A percentile compares a stretch with the other conserved stretches of the same genome.
Conservation (phyloP, 2,888 invertebrate species). For the Apamea anceps region DNA sequence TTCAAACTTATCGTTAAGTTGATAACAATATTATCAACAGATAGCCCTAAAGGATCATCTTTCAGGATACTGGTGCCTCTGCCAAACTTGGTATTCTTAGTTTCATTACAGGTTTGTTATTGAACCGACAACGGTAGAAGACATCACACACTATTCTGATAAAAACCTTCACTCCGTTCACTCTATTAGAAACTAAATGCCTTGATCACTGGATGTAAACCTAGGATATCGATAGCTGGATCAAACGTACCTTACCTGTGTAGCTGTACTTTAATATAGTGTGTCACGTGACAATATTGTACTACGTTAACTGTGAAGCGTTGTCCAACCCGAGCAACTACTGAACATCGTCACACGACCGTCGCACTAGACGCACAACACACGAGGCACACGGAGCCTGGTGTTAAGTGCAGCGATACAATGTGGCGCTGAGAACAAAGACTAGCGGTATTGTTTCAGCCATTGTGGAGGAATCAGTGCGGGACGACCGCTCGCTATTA, state of each 20-base stretch:
- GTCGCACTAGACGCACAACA: background rate
- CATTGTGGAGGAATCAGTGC: background rate
- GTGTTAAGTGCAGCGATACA: background rate
- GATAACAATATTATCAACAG: too few relatives aligned
- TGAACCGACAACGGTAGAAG: background rate
- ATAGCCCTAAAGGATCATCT: background rate
- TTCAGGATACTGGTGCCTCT: background rate
- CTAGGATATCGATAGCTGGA: background rate
- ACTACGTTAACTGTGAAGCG: background rate
- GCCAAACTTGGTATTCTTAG: background rate
- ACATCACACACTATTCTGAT: background rate
- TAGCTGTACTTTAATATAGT: background rate
- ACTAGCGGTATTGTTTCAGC: conserved; percentile 5
- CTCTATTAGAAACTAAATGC: background rate
- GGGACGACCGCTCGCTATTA: background rate
- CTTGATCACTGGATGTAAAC: background rate
- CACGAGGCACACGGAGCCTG: background rate
- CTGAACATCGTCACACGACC: too few relatives aligned
- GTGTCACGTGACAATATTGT: background rate
- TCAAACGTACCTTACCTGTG: background rate
- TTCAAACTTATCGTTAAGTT: background rate
- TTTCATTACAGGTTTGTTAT: background rate
- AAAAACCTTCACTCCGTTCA: background rate
- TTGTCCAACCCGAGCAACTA: background rate
- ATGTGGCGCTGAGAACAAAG: conserved; percentile 1